Base-by-base conservation (phyloP, 1,140 invertebrate species). In the Semibalanus balanoides region DNA sequence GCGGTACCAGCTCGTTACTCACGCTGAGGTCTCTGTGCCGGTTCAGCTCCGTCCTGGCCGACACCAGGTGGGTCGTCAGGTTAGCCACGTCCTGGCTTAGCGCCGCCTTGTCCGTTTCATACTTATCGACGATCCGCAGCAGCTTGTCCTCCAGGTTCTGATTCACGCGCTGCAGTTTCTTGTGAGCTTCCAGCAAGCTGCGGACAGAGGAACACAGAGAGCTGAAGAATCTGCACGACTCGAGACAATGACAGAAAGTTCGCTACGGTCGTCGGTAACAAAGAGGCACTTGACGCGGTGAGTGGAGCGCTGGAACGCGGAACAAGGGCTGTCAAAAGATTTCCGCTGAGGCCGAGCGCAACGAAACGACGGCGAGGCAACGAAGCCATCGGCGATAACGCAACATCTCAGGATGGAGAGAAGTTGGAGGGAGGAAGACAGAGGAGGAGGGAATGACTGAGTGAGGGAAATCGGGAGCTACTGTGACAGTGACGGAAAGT, bases 131-230 rank as follows among this genome's bases (percentile, higher is more conserved):
- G 82, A 97, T 89, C 85, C 91, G 93, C 74, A 98, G 85, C 74
- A 98, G 85, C 83, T 97, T 97, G 83, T 98, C 95, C 85, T 98
- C 95, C 79, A 98, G 86, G 80, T 91, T 92, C 86, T 97, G 94
- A 85, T 98, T 98, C 31, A 97, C 90, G 85, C 93, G 95, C 83
- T 97, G 95, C 64, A 98, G 89, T 81, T 94, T 90, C 82, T 95
- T 94, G 82, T 97, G 94, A 76, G 94, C 94, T 83, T 97, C 95
- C 84, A 93, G 90, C 74, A 98, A 87, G 80, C 95, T 86, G 79
- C 89, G 81, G 81, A 86, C 85, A 79, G 80, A 80, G 80, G 75
- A 19, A 74, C 74, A n/a, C 27, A 77, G 77, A 28, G 25, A 31
- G 22, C 70, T 11, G 31, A 9, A 11, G 30, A 79, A 76, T 19